Evolutionary conservation across 2,797 vertebrate species (phyloP), one percentile per base, ranked within the genome.

Genomic region (Liparis tanakae): DNA sequence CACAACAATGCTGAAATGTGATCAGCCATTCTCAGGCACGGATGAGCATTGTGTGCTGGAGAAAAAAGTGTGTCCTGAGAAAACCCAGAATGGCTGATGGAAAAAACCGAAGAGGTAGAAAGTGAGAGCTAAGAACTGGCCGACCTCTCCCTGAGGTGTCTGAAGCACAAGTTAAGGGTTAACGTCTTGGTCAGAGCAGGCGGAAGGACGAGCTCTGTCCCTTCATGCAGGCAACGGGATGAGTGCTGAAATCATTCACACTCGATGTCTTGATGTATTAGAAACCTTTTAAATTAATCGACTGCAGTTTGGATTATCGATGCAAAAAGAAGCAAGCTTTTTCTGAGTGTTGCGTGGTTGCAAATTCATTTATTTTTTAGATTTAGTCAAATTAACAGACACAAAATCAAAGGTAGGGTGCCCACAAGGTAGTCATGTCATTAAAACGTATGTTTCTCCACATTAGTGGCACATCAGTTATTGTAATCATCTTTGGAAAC

Each of bases 1-100:
- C 72, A 78, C 74, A 82, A 91, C 84, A 92, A 90, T 89, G 62
- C 70, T 85, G 93, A 92, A 94, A 94, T 70, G 77, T 74, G 90
- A 94, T 91, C 85, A 51, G 83, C 81, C 79, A 63, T 85, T 86
- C 76, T 17, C 25, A 30, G 25, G 25, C 25, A 30, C 25, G 25
- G 84, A 84, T 72, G 72, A 51, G 85, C 83, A 84, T 92, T 91
- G 87, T 88, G 79, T 55, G 36, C 58, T 22, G 59, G 70, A 87
- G 83, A 91, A 90, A 89, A 81, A 81, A 83, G 63, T 74, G 67
- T 80, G 25, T 30, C 80, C 85, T 86, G 65, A 59, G 70, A 88
- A 82, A 82, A 73, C 78, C 75, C 71, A 41, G 50, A 70, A 53
- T 77, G 76, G 57, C 72, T 79, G 62, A 70, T 0, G 33, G 70